These are phyloP conservation scores for Hormaphis cornu DNA, from an alignment of 1,140 invertebrate genomes.

Conservation along the genomic window DNA sequence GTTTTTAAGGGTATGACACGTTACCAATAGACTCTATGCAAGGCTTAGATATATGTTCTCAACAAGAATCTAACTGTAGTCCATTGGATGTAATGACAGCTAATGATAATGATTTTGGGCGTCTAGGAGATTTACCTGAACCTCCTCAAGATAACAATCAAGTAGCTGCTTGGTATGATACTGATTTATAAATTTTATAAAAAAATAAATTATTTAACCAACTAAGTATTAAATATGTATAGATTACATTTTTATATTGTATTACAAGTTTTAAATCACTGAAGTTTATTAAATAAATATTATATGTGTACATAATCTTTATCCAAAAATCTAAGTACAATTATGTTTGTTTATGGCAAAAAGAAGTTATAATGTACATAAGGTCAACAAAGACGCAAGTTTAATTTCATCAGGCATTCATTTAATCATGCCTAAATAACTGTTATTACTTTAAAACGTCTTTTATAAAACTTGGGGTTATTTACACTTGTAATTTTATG, in stretches of 20 bases:
- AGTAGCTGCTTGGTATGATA: constrained; percentile 90
- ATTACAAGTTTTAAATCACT: background rate
- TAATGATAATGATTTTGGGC: constrained; percentile 61
- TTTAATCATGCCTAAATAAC: background rate
- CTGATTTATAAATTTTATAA: constrained; percentile 62
- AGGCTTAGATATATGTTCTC: constrained; percentile 78
- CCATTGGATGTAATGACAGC: constrained; percentile 71
- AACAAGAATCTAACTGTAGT: constrained; percentile 56
- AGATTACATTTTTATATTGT: constrained; percentile 11
- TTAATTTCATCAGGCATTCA: too few relatives aligned
- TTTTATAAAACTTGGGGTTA: background rate
- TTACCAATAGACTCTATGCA: constrained; percentile 95
- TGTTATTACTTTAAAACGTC: background rate
- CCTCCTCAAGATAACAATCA: constrained; percentile 83
- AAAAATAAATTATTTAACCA: background rate
- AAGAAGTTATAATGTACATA: background rate
- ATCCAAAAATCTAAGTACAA: background rate
- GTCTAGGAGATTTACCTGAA: constrained; percentile 65
- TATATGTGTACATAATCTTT: background rate
- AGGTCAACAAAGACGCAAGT: too few relatives aligned
- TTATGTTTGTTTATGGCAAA: background rate
- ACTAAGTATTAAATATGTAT: constrained; percentile 5
- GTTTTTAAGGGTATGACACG: constrained; percentile 77
- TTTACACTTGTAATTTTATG: background rate
- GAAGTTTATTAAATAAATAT: background rate